Evolutionary conservation across 2,113 vertebrate species (phyloP).

Genomic region (Mugil cephalus): DNA sequence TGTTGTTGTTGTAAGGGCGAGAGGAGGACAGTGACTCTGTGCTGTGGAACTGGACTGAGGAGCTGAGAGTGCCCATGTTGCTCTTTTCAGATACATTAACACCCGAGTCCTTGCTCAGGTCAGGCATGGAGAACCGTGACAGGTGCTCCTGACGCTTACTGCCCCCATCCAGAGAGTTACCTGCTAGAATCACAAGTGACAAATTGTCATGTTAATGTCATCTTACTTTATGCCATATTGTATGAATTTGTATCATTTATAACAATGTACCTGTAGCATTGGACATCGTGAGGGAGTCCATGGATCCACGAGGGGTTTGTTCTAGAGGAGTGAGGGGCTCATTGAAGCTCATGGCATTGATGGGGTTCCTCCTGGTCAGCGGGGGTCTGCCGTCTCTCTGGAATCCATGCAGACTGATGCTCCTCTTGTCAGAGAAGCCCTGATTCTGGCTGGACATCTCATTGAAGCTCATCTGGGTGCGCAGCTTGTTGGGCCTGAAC

Average conservation of each 20-base stretch:
- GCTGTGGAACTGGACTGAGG: conserved; percentile 95
- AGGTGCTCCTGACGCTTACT: conserved; percentile 96
- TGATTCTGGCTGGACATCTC: conserved; percentile 90
- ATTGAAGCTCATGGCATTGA: conserved; percentile 93
- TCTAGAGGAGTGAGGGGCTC: conserved; percentile 92
- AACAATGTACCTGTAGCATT: conserved; percentile 89
- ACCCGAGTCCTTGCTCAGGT: conserved; percentile 98
- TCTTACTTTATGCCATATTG: not conserved
- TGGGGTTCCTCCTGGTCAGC: conserved; percentile 89
- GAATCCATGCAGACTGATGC: conserved; percentile 91
- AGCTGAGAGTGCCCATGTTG: conserved; percentile 97
- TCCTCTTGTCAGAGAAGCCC: conserved; percentile 89
- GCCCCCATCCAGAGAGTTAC: conserved; percentile 92
- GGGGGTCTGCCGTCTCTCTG: conserved; percentile 84
- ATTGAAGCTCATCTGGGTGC: conserved; percentile 94
- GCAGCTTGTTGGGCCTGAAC: conserved; percentile 90
- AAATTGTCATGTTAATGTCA: conserved; percentile 21
- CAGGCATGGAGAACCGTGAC: conserved; percentile 98
- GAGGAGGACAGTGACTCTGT: conserved; percentile 93
- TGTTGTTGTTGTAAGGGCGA: conserved; percentile 93
- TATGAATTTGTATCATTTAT: not conserved
- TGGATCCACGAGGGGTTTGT: conserved; percentile 94
- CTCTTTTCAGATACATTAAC: conserved; percentile 98
- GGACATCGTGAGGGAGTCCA: conserved; percentile 95
- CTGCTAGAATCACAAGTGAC: conserved; percentile 72